Evolutionary conservation across 1,140 invertebrate genomes (phyloP), one percentile per base, ranked within the genome.

Genomic region (Atta cephalotes): DNA sequence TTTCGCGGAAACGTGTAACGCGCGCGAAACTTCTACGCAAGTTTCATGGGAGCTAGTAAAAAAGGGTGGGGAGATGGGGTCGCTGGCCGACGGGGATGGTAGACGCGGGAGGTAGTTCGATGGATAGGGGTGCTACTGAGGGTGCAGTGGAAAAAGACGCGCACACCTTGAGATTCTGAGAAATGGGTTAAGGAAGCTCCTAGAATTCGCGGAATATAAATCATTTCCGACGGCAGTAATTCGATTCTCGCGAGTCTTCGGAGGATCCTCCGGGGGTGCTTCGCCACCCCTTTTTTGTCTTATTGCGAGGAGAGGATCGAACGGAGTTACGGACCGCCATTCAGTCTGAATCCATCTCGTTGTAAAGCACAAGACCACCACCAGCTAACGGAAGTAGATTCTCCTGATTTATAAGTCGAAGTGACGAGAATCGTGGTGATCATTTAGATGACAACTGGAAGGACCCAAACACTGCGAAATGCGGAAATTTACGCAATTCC

Each of bases 141-240:
- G 49, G 56, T 71, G n/a, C 60, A 58, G 16, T 58, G 62, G 62
- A 86, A 85, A 80, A 85, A 76, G 51, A 58, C 56, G 74, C 62
- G 70, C 87, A 53, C 85, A 60, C 53, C 87, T 89, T 82, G 82
- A 89, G 87, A 91, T 89, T 87, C 86, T 65, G 76, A 89, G 90
- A 91, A 91, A 91, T 89, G 90, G 89, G 87, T 91, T 91, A 89
- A 91, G 85, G 90, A 91, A 91, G 85, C 87, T 89, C 71, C 81
- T 79, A 78, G 90, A 91, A 89, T 91, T 85, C 90, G 81, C 85
- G 85, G 88, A 91, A 88, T 91, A 91, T 91, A 91, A 91, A 91
- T 91, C 89, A 91, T 89, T 91, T 91, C 90, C 90, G 90, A 78
- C 86, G 80, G 72, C 87, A 63, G 81, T 91, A 91, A 91, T 89